phyloP scores from a whole-genome alignment of 1,140 invertebrate genomes.

The Magallana gigas region DNA sequence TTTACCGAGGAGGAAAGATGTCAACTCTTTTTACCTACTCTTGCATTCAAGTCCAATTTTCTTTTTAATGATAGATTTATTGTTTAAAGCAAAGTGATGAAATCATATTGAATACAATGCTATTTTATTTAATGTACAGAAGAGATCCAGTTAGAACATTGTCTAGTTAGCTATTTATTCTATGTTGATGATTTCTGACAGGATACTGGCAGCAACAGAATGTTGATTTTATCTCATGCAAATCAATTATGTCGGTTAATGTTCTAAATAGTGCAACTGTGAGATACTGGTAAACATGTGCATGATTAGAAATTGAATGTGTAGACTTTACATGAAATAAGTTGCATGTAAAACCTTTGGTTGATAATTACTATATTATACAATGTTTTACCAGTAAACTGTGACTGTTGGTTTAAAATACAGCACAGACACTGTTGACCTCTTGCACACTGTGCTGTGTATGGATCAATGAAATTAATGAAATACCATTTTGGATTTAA shows the following conservation, averaged over 20 bases:
- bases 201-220: slow-evolving; percentile 15
- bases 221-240: background rate
- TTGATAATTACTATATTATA: too few species aligned
- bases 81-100: background rate
- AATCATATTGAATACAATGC: background rate
- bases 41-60: background rate
- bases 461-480: background rate
- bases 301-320: too few species aligned
- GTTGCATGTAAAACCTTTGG: too few species aligned
- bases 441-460: background rate
- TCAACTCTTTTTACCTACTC: background rate
- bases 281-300: too few species aligned
- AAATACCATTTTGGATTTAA: background rate
- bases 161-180: background rate
- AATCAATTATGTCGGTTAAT: too few species aligned
- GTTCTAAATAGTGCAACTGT: too few species aligned
- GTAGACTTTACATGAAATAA: too few species aligned
- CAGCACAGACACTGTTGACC: background rate
- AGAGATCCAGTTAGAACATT: background rate
- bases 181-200: slow-evolving; percentile 14
- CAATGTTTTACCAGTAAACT: too few species aligned
- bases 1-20: background rate
- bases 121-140: background rate
- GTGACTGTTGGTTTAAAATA: too few species aligned
- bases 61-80: background rate